These are phyloP conservation scores for Enteromius unitaeniatus DNA, from an alignment of 2,797 vertebrate species.

Conservation along the genomic window DNA sequence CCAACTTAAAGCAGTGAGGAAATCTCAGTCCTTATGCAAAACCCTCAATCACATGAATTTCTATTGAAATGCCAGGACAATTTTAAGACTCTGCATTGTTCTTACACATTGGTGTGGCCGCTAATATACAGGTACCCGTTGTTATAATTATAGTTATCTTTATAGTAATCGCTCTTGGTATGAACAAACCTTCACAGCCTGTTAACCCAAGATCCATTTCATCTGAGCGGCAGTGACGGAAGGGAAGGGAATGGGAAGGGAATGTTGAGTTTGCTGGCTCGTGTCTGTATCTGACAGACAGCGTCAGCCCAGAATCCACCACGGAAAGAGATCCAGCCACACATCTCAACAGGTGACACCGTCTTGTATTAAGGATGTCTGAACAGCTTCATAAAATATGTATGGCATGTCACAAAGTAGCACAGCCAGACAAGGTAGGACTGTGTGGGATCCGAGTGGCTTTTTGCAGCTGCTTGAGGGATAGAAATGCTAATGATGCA, in stretches of 20 bases:
- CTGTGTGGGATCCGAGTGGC: constrained; percentile 13
- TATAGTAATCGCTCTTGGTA: not conserved
- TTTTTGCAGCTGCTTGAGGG: constrained; percentile 34
- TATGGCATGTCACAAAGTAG: constrained; percentile 61
- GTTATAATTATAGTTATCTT: not conserved
- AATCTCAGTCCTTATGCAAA: not conserved
- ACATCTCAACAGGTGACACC: constrained; percentile 72
- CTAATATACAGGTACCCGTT: not conserved
- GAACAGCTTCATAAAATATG: constrained; percentile 72
- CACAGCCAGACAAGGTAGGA: constrained; percentile 48
- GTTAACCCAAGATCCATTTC: constrained; percentile 37
- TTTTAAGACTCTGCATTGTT: not conserved
- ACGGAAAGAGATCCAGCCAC: constrained; percentile 31
- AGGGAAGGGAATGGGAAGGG: constrained; percentile 22
- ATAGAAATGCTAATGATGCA: constrained; percentile 52
- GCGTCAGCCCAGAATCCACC: constrained; percentile 14
- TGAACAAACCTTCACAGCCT: constrained; percentile 12
- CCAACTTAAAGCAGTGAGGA: not conserved
- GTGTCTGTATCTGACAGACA: constrained; percentile 35
- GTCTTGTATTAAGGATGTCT: constrained; percentile 61
- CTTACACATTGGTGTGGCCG: not conserved
- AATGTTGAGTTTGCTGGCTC: constrained; percentile 16
- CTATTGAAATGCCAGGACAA: not conserved
- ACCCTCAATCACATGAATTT: not conserved
- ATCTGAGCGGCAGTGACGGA: constrained; percentile 14